A percentile compares a stretch with the other conserved stretches of the same genome.
These are phyloP conservation scores for Hypotaenidia okinawae DNA, from an alignment of 2,797 vertebrate species.

Conservation along the genomic window DNA sequence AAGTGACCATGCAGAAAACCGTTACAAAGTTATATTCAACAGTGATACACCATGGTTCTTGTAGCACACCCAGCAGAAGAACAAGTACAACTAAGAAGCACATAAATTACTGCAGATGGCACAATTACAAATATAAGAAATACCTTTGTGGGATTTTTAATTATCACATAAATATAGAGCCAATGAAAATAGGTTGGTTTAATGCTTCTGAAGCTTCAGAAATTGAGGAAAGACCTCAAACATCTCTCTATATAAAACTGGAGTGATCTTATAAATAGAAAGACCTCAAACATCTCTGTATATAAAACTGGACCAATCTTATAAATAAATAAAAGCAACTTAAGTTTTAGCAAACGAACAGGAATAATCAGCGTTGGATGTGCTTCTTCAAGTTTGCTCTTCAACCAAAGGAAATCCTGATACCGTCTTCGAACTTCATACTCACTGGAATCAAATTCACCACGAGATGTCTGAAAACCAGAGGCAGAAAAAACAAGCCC, in stretches of 20 bases:
- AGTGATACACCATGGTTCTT: neutral
- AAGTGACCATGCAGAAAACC: neutral
- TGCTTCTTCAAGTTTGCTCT: slow-evolving; percentile 89
- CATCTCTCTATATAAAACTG: neutral
- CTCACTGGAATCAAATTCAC: slow-evolving; percentile 94
- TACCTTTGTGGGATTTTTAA: neutral
- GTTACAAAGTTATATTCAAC: neutral
- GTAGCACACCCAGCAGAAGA: neutral
- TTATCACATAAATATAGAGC: neutral
- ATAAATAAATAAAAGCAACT: slow-evolving; percentile 16
- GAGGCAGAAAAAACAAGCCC: neutral
- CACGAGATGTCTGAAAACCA: slow-evolving; percentile 87
- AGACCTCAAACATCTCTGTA: neutral
- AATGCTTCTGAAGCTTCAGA: slow-evolving; percentile 1
- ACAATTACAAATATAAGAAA: neutral
- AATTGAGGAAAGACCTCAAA: neutral
- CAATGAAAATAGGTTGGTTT: neutral
- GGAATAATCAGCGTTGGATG: slow-evolving; percentile 93
- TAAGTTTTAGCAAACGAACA: slow-evolving; percentile 79
- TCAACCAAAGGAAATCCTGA: slow-evolving; percentile 97
- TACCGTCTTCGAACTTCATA: slow-evolving; percentile 94
- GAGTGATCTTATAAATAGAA: neutral
- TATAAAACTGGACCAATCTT: neutral
- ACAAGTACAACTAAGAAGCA: neutral
- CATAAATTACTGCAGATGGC: neutral